Evolutionary conservation across 2,888 invertebrate species (phyloP), one percentile per base, ranked within the genome.

Genomic region (Cryptocephalus moraei): DNA sequence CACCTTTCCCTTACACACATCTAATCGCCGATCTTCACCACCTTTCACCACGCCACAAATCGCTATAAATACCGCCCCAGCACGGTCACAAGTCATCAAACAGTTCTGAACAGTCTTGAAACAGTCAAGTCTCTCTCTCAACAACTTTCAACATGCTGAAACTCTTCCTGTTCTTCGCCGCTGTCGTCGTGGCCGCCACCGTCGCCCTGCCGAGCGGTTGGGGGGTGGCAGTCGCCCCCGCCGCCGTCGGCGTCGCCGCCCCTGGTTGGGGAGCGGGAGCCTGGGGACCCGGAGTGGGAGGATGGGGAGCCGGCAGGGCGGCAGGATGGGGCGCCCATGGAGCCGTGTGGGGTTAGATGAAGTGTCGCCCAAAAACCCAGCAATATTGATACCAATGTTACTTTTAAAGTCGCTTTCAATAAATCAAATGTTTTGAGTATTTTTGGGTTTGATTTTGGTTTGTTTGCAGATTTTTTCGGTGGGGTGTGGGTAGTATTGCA

Each of bases 81-180:
- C 22, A 22, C 22, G 22, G 22, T 22, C 22, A 6, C 22, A 4
- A 22, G 6, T 22, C 22, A 22, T 22, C 22, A 22, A 22, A 22
- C 22, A 22, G 22, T 22, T 6, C 6, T 22, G 22, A 22, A 22
- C 22, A 6, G 3, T 22, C 22, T n/a, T n/a, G n/a, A 22, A 22
- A 6, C 22, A n/a, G n/a, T 6, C 6, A 22, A 22, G 22, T 22
- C 22, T 22, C 22, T n/a, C n/a, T n/a, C n/a, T n/a, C n/a, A n/a
- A n/a, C n/a, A n/a, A n/a, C n/a, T n/a, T 12, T 33, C 39, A 41
- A 39, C 53, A 56, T 52, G 39, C 57, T 57, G 57, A 57, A 59
- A 50, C 46, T 52, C 45, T 43, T 58, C 31, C 32, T 56, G 13
- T 50, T 58, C 42, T 49, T 49, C 32, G 46, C 54, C 41, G 33